Evolutionary conservation across 2,113 vertebrate genomes (phyloP), one percentile per base, ranked within the genome.

Genomic region (Tautogolabrus adspersus): DNA sequence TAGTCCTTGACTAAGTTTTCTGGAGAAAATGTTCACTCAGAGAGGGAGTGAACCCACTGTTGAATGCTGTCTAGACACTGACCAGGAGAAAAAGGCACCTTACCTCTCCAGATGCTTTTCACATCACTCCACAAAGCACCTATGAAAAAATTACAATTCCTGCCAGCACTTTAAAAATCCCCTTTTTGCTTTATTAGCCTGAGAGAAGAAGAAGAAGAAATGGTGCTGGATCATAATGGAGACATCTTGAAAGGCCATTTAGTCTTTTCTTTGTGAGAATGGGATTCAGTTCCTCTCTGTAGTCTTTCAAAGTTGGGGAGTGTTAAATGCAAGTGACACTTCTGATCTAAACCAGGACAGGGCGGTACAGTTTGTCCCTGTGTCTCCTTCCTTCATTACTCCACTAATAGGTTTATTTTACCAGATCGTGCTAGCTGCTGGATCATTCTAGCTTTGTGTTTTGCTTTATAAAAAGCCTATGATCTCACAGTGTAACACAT

Each of bases 171-270:
- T 83, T 84, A 73, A 67, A 83, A 81, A 82, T 52, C 52, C 46
- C 56, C 40, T 42, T 18, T 68, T 70, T 76, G 72, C 66, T 84
- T 67, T 67, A 44, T 68, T 81, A 34, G 54, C 55, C 63, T 16
- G 18, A 60, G 44, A 63, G 58, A 42, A 64, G 65, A 34, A 9
- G 42, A 72, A 18, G 37, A 60, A 60, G 54, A 34, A 63, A 37
- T 34, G 11, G 72, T 64, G 30, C 46, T 66, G 74, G 81, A 88
- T 22, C 49, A 40, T n/a, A 18, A 52, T 37, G 22, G 15, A 38
- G 51, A 75, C 86, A 82, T 91, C 87, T 91, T 91, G 88, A 90
- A 91, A 92, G 71, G 3, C 67, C 68, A 87, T 92, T 85, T 3
- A 54, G 71, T 76, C 8, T 47, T 66, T 34, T 60, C 37, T 55